Conservation (phyloP, 2,113 vertebrate genomes). For the Willisornis vidua region DNA sequence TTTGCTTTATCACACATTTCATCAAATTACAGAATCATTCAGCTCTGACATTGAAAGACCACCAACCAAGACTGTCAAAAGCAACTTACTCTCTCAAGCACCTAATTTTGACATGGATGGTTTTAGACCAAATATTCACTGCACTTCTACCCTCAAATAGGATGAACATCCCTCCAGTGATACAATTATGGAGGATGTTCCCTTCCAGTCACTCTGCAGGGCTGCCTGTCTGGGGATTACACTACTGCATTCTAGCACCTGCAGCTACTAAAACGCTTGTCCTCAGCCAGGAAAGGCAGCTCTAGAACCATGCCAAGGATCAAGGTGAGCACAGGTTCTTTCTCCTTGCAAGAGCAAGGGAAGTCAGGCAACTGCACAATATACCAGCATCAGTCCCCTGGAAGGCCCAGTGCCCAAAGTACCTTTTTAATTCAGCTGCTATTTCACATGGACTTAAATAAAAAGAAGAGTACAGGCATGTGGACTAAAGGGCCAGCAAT, state of each 20-base stretch:
- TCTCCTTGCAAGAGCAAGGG: neutral
- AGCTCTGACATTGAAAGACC: neutral
- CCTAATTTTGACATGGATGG: neutral
- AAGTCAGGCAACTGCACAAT: neutral
- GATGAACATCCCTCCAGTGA: neutral
- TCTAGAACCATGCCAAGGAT: neutral
- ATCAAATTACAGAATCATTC: neutral
- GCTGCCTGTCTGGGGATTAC: neutral
- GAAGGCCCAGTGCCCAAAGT: neutral
- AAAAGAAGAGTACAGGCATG: neutral
- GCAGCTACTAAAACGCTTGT: neutral
- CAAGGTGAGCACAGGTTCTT: neutral
- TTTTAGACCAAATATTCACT: neutral
- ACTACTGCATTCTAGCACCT: neutral
- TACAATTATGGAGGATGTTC: neutral
- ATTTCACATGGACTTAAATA: neutral
- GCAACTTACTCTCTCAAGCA: neutral
- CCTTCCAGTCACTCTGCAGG: neutral
- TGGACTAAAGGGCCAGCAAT: neutral
- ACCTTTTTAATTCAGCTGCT: neutral
- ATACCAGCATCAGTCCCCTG: neutral
- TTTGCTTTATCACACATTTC: neutral
- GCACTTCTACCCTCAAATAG: neutral
- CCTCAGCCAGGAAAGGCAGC: neutral
- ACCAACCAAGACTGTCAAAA: neutral